phyloP scores from a whole-genome alignment of 1,140 invertebrate genomes.

The Mesaphorura yosii region DNA sequence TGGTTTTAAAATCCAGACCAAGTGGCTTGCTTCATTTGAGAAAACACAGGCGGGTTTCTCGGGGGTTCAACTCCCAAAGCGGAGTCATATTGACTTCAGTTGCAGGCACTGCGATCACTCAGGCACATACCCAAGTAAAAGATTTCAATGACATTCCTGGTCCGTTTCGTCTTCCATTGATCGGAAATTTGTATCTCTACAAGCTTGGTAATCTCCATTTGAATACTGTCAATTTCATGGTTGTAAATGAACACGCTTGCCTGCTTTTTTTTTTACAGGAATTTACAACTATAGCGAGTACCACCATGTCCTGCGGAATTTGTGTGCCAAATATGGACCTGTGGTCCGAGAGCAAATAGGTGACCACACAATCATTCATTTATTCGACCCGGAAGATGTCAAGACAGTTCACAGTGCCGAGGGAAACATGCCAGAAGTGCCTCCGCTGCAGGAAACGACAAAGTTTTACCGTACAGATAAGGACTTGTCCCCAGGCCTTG shows the following conservation, averaged over 20 bases:
- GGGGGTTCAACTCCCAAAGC: too few species aligned
- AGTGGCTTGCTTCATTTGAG: too few species aligned
- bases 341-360: conserved; percentile 35
- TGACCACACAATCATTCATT: conserved; percentile 32
- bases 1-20: too few species aligned
- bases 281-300: conserved; percentile 33
- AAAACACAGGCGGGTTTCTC: too few species aligned
- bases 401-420: conserved; percentile 36
- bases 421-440: conserved; percentile 40
- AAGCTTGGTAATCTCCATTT: conserved; percentile 30
- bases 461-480: conserved; percentile 41
- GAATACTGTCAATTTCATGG: background rate
- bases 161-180: conserved; percentile 29
- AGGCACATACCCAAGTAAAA: conserved; percentile 7
- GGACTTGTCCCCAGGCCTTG: conserved; percentile 42
- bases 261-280: conserved; percentile 24
- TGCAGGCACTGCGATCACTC: background rate
- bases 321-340: conserved; percentile 34
- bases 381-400: conserved; percentile 37
- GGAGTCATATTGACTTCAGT: background rate
- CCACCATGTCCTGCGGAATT: conserved; percentile 32
- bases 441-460: conserved; percentile 42
- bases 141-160: conserved; percentile 30
- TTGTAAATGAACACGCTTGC: background rate
- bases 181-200: conserved; percentile 32